Evolutionary conservation across 2,888 invertebrate genomes (phyloP), one percentile per base, ranked within the genome.

Genomic region (Epinotia demarniana): DNA sequence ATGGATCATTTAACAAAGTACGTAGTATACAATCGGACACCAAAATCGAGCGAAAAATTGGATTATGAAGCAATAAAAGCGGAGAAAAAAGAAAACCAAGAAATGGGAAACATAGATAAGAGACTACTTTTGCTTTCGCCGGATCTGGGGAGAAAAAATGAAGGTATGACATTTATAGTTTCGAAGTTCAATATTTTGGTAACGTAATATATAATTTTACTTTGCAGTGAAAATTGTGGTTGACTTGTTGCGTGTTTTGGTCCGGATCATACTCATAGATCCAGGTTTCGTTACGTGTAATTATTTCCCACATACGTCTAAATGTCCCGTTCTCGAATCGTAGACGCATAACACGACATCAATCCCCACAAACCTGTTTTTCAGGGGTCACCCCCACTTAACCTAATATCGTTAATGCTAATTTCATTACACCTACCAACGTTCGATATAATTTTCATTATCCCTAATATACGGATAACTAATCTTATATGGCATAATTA

Each of bases 1-100:
- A 91, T 92, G 91, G 93, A 93, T 80, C 91, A 89, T 58, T 80
- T 93, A 72, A 92, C 90, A 66, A 91, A 89, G 68, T 93, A 84
- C 76, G 77, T 93, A 76, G 88, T 93, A 58, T 93, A 93, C 77
- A 93, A 93, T 79, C 89, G 87, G 83, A 92, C 89, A 3, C 93
- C 93, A n/a, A 86, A 85, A 77, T 85, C 85, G 23, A 86, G 84
- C 5, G 85, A 88, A 60, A 82, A 77, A 72, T 87, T 92, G 88
- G 91, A 92, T 80, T 92, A 92, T 78, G 91, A 90, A 6, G 80
- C 87, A 0, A 85, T 90, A 66, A 88, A 86, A 80, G 83, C 84
- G 5, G 85, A 88, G 77, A 89, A 88, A 79, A 86, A 85, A 73
- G 88, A 46, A 60, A 69, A 81, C 49, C 85, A 84, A 63, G 78